Conservation (phyloP, 2,888 invertebrate genomes). For the Scelioninae gen. 1 region DNA sequence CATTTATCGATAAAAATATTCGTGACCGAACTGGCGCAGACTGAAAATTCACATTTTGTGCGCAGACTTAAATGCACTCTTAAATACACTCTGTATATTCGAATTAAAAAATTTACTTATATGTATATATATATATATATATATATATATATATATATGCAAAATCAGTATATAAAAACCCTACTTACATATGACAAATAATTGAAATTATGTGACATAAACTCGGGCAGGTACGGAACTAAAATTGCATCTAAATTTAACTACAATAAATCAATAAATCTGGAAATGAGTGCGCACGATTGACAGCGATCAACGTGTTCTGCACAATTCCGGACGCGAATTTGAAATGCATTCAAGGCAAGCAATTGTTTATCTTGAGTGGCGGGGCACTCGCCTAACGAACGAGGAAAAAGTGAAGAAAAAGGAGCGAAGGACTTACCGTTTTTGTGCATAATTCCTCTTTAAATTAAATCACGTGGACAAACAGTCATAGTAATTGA, state of each 20-base stretch:
- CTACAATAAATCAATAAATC: constrained; percentile 11
- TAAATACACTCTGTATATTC: neutral
- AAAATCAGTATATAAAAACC: neutral
- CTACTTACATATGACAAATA: neutral
- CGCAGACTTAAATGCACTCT: neutral
- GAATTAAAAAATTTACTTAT: neutral
- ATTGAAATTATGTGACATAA: neutral
- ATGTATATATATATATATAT: neutral
- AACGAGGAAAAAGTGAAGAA: constrained; percentile 1
- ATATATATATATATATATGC: neutral
- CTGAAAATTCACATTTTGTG: neutral
- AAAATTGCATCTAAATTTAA: neutral
- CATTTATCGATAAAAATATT: neutral
- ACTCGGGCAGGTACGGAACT: neutral
- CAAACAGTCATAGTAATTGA: neutral
- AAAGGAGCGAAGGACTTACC: constrained; percentile 2
- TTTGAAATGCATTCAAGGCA: constrained; percentile 6
- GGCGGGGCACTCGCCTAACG: constrained; percentile 10
- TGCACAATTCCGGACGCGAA: neutral
- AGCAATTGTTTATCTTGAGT: constrained; percentile 11
- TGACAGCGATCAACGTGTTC: constrained; percentile 1
- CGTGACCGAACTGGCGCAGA: constrained; percentile 1
- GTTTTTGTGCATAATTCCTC: constrained; percentile 15
- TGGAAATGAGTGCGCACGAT: constrained; percentile 7
- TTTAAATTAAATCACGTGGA: neutral